Percentiles rank a stretch among this genome's conserved stretches.
phyloP scores from a whole-genome alignment of 2,113 vertebrate species.

The Myxocyprinus asiaticus region DNA sequence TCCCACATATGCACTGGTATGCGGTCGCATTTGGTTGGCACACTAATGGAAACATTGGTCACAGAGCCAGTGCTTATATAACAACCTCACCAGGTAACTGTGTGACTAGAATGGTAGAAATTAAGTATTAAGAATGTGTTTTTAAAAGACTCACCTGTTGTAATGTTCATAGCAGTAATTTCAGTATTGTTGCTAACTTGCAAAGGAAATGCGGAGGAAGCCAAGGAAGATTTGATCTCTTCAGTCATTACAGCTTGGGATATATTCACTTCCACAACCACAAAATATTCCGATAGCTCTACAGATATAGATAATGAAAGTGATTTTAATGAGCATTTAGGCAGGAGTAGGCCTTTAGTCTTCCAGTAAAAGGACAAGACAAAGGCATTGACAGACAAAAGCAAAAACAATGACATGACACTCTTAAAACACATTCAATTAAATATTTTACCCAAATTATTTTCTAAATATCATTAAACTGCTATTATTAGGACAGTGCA shows the following conservation, averaged over 20 bases:
- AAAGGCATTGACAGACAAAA: background rate
- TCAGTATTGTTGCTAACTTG: constrained; percentile 48
- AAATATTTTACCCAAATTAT: constrained; percentile 9
- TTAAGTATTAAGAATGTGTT: background rate
- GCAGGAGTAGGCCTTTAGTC: background rate
- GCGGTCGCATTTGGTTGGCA: constrained; percentile 39
- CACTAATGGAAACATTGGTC: constrained; percentile 27
- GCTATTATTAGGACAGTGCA: background rate
- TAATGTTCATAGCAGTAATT: constrained; percentile 46
- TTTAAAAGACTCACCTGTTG: constrained; percentile 59
- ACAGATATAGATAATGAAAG: constrained; percentile 26
- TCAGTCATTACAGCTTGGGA: constrained; percentile 44
- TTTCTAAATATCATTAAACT: no score
- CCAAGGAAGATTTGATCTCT: constrained; percentile 26
- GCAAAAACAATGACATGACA: no score
- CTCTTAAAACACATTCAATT: background rate
- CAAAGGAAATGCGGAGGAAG: constrained; percentile 46
- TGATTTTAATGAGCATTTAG: background rate
- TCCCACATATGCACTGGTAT: constrained; percentile 52
- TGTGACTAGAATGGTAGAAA: background rate
- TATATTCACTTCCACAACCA: constrained; percentile 53
- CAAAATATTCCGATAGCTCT: constrained; percentile 46
- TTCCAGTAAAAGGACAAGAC: background rate
- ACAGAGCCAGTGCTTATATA: background rate
- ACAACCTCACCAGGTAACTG: background rate